Evolutionary conservation across 2,888 invertebrate genomes (phyloP).

Genomic region (Pedicia rivosa): DNA sequence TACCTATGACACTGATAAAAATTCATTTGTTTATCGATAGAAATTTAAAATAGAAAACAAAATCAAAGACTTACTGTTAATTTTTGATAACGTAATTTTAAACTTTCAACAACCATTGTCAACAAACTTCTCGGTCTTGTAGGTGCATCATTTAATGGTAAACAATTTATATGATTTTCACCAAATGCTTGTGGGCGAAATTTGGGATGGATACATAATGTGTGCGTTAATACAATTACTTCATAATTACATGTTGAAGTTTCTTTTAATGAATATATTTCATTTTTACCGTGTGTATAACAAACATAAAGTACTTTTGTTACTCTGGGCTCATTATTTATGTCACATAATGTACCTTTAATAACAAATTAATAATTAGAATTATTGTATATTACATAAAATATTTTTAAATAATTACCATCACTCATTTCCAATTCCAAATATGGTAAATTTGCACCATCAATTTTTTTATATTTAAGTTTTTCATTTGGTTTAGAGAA

Average conservation of each 20-base stretch:
- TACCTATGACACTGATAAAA: too few species aligned
- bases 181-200: constrained; percentile 66
- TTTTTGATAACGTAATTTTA: constrained; percentile 48
- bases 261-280: constrained; percentile 85
- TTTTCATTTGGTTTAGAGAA: constrained; percentile 35
- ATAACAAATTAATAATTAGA: not conserved
- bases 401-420: constrained; percentile 32
- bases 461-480: constrained; percentile 56
- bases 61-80: constrained; percentile 30
- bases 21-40: too few species aligned
- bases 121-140: constrained; percentile 57
- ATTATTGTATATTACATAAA: constrained; percentile 8
- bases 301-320: constrained; percentile 81
- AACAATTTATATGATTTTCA: constrained; percentile 61
- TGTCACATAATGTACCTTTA: constrained; percentile 60
- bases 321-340: constrained; percentile 68
- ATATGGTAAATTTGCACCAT: constrained; percentile 78
- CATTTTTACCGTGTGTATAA: constrained; percentile 74
- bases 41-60: too few species aligned
- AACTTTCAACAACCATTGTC: constrained; percentile 53
- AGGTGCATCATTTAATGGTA: constrained; percentile 46
- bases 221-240: constrained; percentile 69
- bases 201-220: constrained; percentile 77
- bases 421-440: constrained; percentile 73
- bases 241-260: constrained; percentile 91